Percentiles rank a stretch among this genome's conserved stretches.
phyloP scores from a whole-genome alignment of 37 sponge, comb jelly and placozoan genomes.

The Mnemiopsis leidyi region DNA sequence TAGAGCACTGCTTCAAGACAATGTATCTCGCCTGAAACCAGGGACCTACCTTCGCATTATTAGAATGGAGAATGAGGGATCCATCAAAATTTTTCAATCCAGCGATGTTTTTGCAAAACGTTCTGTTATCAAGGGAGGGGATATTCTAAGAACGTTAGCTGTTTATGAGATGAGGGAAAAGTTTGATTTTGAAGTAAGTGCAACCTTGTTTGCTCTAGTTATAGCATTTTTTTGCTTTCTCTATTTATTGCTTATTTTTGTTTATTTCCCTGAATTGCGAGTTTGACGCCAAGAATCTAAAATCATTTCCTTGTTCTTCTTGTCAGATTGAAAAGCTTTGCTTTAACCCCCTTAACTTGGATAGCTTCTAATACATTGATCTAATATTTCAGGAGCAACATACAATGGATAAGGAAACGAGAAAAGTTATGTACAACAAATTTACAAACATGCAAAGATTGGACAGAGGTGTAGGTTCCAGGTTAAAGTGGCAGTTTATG shows the following conservation, averaged over 20 bases:
- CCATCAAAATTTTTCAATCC: not conserved
- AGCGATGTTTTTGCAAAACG: conserved; percentile 42
- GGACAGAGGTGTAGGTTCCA: conserved; percentile 27
- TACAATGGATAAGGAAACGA: conserved; percentile 42
- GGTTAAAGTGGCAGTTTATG: conserved; percentile 62
- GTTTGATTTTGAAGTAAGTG: conserved; percentile 52
- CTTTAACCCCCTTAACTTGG: too few species aligned
- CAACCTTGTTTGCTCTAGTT: too few species aligned
- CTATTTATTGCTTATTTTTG: not conserved
- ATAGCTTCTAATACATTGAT: not conserved
- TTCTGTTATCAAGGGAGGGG: conserved; percentile 49
- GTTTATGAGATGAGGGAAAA: conserved; percentile 35
- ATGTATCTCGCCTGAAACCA: not conserved
- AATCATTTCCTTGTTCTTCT: too few species aligned
- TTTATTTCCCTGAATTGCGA: too few species aligned
- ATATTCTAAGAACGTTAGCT: conserved; percentile 45
- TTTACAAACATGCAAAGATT: conserved; percentile 54
- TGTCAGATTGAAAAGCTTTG: too few species aligned
- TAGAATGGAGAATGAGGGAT: conserved; percentile 44
- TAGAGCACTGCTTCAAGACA: conserved; percentile 14
- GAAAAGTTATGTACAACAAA: conserved; percentile 59
- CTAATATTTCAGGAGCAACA: conserved; percentile 49
- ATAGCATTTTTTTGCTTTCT: not conserved
- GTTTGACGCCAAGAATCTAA: too few species aligned
- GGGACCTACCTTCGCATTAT: not conserved